Evolutionary conservation across 2,888 invertebrate species (phyloP).

Genomic region (Plagiodera versicolora): DNA sequence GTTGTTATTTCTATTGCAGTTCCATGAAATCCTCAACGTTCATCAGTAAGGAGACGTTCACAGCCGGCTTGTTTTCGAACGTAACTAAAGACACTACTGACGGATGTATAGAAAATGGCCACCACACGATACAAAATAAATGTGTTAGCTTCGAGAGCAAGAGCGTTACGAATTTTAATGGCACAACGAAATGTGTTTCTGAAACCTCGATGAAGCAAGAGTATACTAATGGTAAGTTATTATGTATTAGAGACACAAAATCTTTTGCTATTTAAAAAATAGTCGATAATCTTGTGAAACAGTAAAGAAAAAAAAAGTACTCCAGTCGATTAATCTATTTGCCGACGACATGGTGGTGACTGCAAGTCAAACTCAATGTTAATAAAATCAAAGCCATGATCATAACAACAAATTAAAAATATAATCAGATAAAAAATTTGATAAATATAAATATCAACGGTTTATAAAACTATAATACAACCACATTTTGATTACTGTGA

Average conservation of each 20-base stretch:
- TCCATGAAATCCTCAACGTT: conserved; percentile 43
- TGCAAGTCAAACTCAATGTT: no score
- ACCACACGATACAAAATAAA: conserved; percentile 35
- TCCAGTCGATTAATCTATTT: no score
- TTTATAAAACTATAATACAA: conserved; percentile 3
- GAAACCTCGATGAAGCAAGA: conserved; percentile 43
- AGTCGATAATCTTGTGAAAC: no score
- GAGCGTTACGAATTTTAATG: conserved; percentile 35
- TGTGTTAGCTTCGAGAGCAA: conserved; percentile 41
- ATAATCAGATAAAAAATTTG: no score
- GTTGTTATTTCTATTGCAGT: conserved; percentile 8
- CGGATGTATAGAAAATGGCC: conserved; percentile 45
- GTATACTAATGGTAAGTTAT: conserved; percentile 44
- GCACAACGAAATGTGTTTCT: conserved; percentile 37
- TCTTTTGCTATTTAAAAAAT: no score
- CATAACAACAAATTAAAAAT: no score
- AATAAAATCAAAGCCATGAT: no score
- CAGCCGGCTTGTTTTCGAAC: conserved; percentile 38
- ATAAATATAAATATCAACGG: no score
- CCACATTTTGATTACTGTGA: not conserved
- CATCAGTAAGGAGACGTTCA: conserved; percentile 40
- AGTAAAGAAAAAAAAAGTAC: no score
- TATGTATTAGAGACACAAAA: no score
- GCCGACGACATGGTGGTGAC: no score
- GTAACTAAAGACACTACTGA: conserved; percentile 47